Base-by-base conservation (phyloP, 2,113 vertebrate species). In the Centropus bengalensis region DNA sequence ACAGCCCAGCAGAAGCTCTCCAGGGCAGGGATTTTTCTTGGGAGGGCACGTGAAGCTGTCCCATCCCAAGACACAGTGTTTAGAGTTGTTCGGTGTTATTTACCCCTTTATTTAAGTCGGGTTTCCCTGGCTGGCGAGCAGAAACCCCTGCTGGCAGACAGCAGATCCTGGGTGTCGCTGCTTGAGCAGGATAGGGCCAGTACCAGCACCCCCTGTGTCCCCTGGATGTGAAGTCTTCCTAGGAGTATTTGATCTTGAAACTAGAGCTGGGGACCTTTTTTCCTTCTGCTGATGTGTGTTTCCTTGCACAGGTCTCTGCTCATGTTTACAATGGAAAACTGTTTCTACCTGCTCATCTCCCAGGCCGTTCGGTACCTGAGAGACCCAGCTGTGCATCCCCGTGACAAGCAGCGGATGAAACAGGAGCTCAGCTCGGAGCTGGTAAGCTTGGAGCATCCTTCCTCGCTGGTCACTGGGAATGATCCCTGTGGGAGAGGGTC, bases 251-350 rank as follows among this genome's bases (percentile, higher is more conserved):
- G 9, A 51, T 52, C 23, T 23, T 63, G 66, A 33, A 49, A 38
- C 4, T 8, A 13, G 36, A 33, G 12, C 1, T n/a, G 64, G 45
- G 78, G 47, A 52, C 44, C 51, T 28, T 60, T 69, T 18, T 51
- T 60, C 13, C 76, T 86, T 56, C 80, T 78, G 68, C 67, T 96
- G 42, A 66, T 22, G 8, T 4, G 32, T 5, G 4, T 74, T 82
- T 91, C 45, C 81, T 28, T 63, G 26, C 86, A 3, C 95, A 99
- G 99, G 98, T 99, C 99, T 8, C 96, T 99, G 87, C 98, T 99
- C 83, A 98, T 99, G 98, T 99, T 99, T 95, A 99, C 98, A 59
- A 99, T 99, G 98, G 99, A 99, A 77, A 99, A 99, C 98, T 99
- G 99, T 93, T 99, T 99, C 97, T 99, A 99, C 94, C 98, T 99